A percentile compares a stretch with the other conserved stretches of the same genome.
Conservation (phyloP, 2,888 invertebrate species). For the Paralinhomoeus sp. region DNA sequence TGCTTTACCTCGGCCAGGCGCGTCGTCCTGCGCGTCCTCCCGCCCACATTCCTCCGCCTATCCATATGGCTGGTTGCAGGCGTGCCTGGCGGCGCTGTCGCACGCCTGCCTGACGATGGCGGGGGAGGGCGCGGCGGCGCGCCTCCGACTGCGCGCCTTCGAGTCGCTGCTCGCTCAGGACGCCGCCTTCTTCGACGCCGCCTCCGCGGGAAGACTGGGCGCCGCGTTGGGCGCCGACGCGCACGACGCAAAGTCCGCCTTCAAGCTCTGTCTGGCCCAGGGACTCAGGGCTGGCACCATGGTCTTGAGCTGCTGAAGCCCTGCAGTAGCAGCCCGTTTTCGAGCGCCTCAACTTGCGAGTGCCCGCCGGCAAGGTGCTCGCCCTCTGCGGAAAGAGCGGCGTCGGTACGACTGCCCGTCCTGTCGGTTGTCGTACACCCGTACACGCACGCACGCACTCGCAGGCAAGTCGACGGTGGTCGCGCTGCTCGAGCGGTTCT, state of each 20-base stretch:
- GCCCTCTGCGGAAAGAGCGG: conserved; percentile 76
- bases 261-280: conserved; percentile 74
- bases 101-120: too few relatives aligned
- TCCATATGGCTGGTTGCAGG: too few relatives aligned
- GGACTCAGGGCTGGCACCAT: conserved; percentile 66
- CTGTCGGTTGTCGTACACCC: neutral
- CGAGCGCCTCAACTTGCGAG: conserved; percentile 49
- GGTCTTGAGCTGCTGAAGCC: too few relatives aligned
- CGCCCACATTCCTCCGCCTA: too few relatives aligned
- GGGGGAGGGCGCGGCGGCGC: too few relatives aligned
- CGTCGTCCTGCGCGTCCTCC: too few relatives aligned
- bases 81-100: too few relatives aligned
- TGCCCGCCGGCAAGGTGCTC: conserved; percentile 61
- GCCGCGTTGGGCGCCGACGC: conserved; percentile 77
- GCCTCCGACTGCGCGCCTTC: too few relatives aligned
- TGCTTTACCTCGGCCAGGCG: too few relatives aligned
- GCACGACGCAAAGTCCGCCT: conserved; percentile 87
- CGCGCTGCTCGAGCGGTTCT: conserved; percentile 63
- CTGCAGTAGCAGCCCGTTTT: conserved; percentile 36
- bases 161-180: too few relatives aligned
- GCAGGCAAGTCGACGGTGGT: conserved; percentile 66
- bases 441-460: conserved; percentile 7
- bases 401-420: conserved; percentile 37
- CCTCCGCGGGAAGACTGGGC: conserved; percentile 70
- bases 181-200: conserved; percentile 65